Percentiles rank a stretch among this genome's conserved stretches.
These are phyloP conservation scores for Pyralis farinalis DNA, from an alignment of 2,888 invertebrate genomes.

Conservation along the genomic window DNA sequence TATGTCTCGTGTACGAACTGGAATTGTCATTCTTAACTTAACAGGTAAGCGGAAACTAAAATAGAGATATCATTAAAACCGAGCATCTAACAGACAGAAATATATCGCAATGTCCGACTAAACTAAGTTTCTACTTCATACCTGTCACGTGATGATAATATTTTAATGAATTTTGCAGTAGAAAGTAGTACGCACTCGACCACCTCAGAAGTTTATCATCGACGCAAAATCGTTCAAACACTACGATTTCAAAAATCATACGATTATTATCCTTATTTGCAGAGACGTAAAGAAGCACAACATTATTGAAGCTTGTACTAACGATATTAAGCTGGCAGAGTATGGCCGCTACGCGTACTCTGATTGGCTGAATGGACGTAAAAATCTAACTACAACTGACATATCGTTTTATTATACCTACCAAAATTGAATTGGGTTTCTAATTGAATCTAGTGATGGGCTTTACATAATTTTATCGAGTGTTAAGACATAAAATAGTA, in stretches of 20 bases:
- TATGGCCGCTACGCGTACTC: conserved; percentile 8
- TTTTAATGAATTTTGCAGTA: conserved; percentile 1
- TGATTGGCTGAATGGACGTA: conserved; percentile 30
- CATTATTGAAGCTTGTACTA: neutral
- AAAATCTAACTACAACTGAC: conserved; percentile 26
- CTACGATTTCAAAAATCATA: neutral
- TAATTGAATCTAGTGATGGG: conserved; percentile 27
- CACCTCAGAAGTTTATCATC: neutral
- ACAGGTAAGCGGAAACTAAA: no score
- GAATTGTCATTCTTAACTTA: no score
- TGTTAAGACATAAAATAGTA: conserved; percentile 12
- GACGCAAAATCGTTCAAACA: neutral
- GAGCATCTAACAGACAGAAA: no score
- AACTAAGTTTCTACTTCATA: conserved; percentile 6
- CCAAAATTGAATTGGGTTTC: conserved; percentile 27
- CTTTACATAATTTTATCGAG: conserved; percentile 25
- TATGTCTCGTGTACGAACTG: no score
- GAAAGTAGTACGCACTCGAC: neutral
- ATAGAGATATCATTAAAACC: no score
- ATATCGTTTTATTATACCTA: conserved; percentile 30
- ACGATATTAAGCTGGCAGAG: conserved; percentile 15
- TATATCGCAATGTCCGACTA: neutral
- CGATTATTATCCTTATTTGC: neutral
- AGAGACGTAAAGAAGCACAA: neutral
- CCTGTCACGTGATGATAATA: neutral